These are phyloP conservation scores for Callipepla californica DNA, from an alignment of 2,113 vertebrate species.

Conservation along the genomic window DNA sequence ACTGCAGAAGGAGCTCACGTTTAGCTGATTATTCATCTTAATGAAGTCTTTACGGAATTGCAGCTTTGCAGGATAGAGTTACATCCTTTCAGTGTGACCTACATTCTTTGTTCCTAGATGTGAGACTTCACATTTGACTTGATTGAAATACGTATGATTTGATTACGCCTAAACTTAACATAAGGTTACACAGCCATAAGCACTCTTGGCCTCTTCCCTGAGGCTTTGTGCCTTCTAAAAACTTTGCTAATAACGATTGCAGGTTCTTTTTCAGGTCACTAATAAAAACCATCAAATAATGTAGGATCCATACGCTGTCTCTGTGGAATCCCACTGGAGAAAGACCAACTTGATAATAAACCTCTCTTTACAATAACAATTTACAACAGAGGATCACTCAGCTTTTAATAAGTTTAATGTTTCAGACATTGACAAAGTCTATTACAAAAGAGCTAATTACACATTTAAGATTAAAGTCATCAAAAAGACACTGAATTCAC, in stretches of 20 bases:
- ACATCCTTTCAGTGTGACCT: slow-evolving; percentile 64
- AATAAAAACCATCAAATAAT: slow-evolving; percentile 5
- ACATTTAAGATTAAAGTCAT: neutral
- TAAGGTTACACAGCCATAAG: neutral
- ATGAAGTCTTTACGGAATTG: slow-evolving; percentile 68
- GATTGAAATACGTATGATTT: slow-evolving; percentile 19
- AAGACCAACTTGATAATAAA: neutral
- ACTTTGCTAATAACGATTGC: neutral
- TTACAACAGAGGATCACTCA: neutral
- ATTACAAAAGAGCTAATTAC: neutral
- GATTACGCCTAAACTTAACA: slow-evolving; percentile 13
- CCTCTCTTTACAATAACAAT: neutral
- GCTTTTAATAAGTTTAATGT: slow-evolving; percentile 15
- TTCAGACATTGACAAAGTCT: neutral
- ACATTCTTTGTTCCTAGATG: slow-evolving; percentile 67
- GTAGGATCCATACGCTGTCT: neutral
- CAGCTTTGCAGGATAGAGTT: slow-evolving; percentile 67
- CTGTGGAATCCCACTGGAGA: neutral
- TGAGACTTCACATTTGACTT: slow-evolving; percentile 54
- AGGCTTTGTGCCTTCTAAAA: neutral
- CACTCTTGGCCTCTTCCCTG: neutral
- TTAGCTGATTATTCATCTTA: slow-evolving; percentile 71
- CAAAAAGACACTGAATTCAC: neutral
- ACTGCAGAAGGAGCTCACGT: slow-evolving; percentile 55
- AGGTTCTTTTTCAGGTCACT: neutral